Conservation (phyloP, 2,113 vertebrate genomes). For the Alligator sinensis region DNA sequence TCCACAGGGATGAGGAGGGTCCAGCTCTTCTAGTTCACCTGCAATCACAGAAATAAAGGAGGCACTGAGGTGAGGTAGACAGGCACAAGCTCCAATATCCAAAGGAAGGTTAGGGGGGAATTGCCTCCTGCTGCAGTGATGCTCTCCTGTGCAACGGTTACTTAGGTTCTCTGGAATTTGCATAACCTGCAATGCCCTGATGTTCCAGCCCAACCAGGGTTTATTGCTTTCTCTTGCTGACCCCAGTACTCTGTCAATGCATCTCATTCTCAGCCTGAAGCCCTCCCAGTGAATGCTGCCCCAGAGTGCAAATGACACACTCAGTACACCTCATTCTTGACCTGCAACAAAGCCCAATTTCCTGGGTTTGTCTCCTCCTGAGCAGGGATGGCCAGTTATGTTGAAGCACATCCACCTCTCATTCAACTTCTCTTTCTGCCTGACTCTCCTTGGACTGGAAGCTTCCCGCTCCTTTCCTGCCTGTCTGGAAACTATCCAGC, state of each 20-base stretch:
- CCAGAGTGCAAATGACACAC: neutral
- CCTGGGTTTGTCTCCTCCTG: neutral
- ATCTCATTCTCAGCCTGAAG: neutral
- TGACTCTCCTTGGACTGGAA: neutral
- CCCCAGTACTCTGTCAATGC: neutral
- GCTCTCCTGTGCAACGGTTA: neutral
- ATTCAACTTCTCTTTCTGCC: neutral
- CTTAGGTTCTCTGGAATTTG: neutral
- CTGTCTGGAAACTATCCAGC: neutral
- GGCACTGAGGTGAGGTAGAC: neutral
- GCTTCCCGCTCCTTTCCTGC: neutral
- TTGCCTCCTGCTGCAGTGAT: no score
- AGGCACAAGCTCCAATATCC: neutral
- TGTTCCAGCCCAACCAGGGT: neutral
- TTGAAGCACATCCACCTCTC: neutral
- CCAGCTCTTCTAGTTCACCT: constrained; percentile 84
- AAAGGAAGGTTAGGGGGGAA: neutral
- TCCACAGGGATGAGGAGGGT: constrained; percentile 89
- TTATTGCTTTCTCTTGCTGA: neutral
- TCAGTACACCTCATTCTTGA: neutral
- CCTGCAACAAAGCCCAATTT: neutral
- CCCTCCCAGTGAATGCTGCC: neutral
- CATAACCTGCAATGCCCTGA: neutral
- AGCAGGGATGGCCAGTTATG: neutral
- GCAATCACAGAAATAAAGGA: neutral